Base-by-base conservation (phyloP, 2,888 invertebrate genomes). In the Exephanes ischioxanthus region DNA sequence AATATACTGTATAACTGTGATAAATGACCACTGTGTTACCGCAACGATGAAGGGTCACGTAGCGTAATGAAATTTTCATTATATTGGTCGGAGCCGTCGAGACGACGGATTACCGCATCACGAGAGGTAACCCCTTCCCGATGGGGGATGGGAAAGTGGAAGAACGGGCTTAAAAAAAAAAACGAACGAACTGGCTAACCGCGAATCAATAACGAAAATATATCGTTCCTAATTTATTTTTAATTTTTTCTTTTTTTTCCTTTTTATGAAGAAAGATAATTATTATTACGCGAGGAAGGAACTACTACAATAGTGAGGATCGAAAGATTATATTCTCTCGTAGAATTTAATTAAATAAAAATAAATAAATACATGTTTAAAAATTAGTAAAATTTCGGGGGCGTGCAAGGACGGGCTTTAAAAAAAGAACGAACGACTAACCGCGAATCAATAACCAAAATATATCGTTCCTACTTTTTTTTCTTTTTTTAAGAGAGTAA, bases 21-120 rank as follows among this genome's bases (percentile, higher is more conserved):
- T 84, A 77, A 77, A 84, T 84, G 80, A 84, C 80, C 80, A 22
- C 67, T 53, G 67, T 68, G 80, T 67, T 58, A 80, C 75, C 76
- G 68, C 76, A 53, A 48, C 51, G 55, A 11, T 55, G 66, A 77
- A 67, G 67, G 76, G 58, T 77, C 80, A 58, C 67, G 61, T 80
- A 26, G 77, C 77, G 80, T 80, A 84, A 84, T 84, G 84, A 84
- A 84, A 84, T 84, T 84, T 63, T 80, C 84, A 80, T 84, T 80
- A 84, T 80, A 84, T 84, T 77, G 55, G 51, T 61, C 30, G 51
- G 51, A 48, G 70, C 30, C 16, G 48, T 63, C 73, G 45, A 70
- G 70, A 51, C 81, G 61, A 76, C 68, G 79, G 83, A 83, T 83
- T 80, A 83, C 79, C 58, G 48, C 58, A 83, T 79, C 68, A 70